Base-by-base conservation (phyloP, 2,797 vertebrate genomes). In the Zalophus californianus region DNA sequence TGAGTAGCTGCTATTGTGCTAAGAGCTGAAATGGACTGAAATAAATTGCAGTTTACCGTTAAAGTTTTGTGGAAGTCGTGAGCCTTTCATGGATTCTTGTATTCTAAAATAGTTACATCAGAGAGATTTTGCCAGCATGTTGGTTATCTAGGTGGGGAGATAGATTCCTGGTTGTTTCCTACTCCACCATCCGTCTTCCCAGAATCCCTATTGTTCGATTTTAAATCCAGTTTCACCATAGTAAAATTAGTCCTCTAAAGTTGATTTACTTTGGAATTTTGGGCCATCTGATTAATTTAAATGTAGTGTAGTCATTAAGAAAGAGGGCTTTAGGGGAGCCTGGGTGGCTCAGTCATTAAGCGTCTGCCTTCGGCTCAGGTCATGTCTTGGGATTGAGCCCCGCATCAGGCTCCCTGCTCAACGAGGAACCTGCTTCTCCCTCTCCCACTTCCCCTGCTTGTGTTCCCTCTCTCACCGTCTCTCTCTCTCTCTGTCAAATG, bases 211-310 rank as follows among this genome's bases (percentile, higher is more conserved):
- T 29, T 75, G 72, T 75, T 75, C 15, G 1, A 75, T 48, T 75
- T 75, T 90, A 90, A 38, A 83, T 80, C 29, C 85, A 38, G 11
- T 82, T 35, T 86, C 23, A 56, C 35, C 15, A 7, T 73, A 64
- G 32, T 78, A 41, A 92, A 84, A 79, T 96, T 73, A 80, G 32
- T 75, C 29, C 68, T 72, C 41, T 86, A 35, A 95, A 85, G 11
- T 60, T 66, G 14, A 77, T 83, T 86, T 83, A 27, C 18, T 87
- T 54, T 62, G 66, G 52, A 82, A 29, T 82, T 77, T 90, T 78
- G 35, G 15, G 60, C 64, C 83, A 78, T 25, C 18, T 90, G 50
- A 44, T 58, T 77, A 52, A 50, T 86, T 79, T 66, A 75, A 35
- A 66, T 77, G 73, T 8, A n/a, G 5, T 79, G 1, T 15, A 75